A percentile compares a stretch with the other conserved stretches of the same genome.
Evolutionary conservation across 2,113 vertebrate species (phyloP).

Genomic region (Rissa tridactyla): DNA sequence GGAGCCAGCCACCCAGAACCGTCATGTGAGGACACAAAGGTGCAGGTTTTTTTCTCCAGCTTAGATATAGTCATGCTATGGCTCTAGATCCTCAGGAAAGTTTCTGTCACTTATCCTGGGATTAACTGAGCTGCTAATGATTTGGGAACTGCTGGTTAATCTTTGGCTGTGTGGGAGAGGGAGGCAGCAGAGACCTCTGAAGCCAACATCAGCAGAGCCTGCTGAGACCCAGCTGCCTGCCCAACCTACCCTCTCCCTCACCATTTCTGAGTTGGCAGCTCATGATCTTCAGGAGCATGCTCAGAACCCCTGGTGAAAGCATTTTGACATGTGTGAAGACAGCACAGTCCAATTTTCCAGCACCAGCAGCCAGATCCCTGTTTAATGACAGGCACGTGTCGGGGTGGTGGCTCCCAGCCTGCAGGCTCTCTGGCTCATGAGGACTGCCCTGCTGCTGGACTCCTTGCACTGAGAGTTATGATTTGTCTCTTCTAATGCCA

Average conservation of each 20-base stretch:
- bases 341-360: not conserved
- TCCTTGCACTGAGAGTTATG: not conserved
- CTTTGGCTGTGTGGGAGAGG: not conserved
- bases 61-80: not conserved
- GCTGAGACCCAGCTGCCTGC: not conserved
- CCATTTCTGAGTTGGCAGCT: not conserved
- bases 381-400: rapidly evolving
- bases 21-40: not conserved
- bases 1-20: too few relatives aligned
- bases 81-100: not conserved
- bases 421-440: rapidly evolving
- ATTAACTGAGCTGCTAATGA: not conserved
- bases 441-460: not conserved
- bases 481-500: not conserved
- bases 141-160: not conserved
- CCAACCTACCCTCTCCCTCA: not conserved
- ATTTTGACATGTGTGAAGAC: not conserved
- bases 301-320: not conserved
- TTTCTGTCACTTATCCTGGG: not conserved
- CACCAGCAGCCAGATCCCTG: not conserved
- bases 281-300: not conserved
- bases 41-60: not conserved
- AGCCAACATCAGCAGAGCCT: not conserved
- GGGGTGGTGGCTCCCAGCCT: not conserved
- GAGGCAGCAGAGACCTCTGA: not conserved